Conservation (phyloP, 2,888 invertebrate species). For the Ormyrus nitidulus region DNA sequence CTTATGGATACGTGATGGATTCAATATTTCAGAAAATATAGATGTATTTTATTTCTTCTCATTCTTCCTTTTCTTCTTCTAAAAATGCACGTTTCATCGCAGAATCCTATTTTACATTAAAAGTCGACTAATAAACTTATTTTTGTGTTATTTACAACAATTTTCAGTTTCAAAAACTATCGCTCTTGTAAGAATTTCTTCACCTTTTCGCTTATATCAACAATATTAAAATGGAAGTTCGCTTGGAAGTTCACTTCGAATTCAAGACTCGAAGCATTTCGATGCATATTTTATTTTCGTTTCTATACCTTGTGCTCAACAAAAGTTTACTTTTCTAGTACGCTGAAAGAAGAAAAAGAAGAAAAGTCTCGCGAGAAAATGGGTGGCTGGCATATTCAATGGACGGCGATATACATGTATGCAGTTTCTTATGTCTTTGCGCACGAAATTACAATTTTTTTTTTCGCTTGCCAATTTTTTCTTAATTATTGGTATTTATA, state of each 20-base stretch:
- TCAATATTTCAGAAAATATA: constrained; percentile 54
- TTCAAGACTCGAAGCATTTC: constrained; percentile 29
- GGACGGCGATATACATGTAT: constrained; percentile 53
- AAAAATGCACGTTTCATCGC: constrained; percentile 23
- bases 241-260: constrained; percentile 39
- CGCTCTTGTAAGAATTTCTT: constrained; percentile 26
- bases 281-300: constrained; percentile 39
- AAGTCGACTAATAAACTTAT: constrained; percentile 33
- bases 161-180: constrained; percentile 43
- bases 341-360: constrained; percentile 50
- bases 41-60: constrained; percentile 25
- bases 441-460: constrained; percentile 30
- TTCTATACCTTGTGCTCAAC: constrained; percentile 18
- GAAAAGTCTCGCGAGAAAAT: constrained; percentile 39
- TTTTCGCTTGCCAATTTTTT: constrained; percentile 5
- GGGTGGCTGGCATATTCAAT: constrained; percentile 50
- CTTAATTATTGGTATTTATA: background rate
- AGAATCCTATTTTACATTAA: constrained; percentile 6
- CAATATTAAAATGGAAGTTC: constrained; percentile 49
- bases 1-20: constrained; percentile 27
- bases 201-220: constrained; percentile 20
- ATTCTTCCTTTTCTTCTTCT: constrained; percentile 51
- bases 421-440: constrained; percentile 31
- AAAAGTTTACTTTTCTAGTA: constrained; percentile 26
- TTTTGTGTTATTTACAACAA: constrained; percentile 43